Evolutionary conservation across 1,140 invertebrate genomes (phyloP).

Genomic region (Pemphigus obesinymphae): DNA sequence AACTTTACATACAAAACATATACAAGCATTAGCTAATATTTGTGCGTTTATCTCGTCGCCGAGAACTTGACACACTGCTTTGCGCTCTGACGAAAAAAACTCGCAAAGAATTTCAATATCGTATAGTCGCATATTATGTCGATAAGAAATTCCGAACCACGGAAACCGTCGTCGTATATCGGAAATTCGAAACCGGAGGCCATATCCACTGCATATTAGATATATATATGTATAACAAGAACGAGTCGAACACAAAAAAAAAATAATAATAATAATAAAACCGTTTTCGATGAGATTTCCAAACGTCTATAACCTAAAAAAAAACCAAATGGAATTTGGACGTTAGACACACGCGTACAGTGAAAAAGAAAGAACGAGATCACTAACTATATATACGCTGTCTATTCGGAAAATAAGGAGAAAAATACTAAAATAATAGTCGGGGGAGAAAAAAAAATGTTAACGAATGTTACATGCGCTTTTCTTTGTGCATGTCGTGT

Average conservation of each 20-base stretch:
- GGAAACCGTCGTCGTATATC: background rate
- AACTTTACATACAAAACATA: too few relatives aligned
- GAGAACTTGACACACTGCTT: background rate
- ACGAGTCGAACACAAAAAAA: background rate
- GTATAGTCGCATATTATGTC: background rate
- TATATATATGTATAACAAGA: background rate
- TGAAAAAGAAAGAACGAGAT: background rate
- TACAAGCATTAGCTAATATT: too few relatives aligned
- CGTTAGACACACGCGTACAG: too few relatives aligned
- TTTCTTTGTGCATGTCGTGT: too few relatives aligned
- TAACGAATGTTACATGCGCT: background rate
- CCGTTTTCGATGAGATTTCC: background rate
- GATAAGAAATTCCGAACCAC: background rate
- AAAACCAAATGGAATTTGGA: background rate
- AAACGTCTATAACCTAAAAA: too few relatives aligned
- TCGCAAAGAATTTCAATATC: background rate
- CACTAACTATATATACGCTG: too few relatives aligned
- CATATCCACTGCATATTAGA: background rate
- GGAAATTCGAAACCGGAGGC: background rate
- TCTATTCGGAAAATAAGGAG: background rate
- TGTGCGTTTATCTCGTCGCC: too few relatives aligned
- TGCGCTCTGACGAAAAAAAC: background rate
- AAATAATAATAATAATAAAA: too few relatives aligned
- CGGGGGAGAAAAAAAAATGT: background rate
- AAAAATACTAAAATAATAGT: background rate